Evolutionary conservation across 2,113 vertebrate species (phyloP), one percentile per base, ranked within the genome.

Genomic region (Scomber colias): DNA sequence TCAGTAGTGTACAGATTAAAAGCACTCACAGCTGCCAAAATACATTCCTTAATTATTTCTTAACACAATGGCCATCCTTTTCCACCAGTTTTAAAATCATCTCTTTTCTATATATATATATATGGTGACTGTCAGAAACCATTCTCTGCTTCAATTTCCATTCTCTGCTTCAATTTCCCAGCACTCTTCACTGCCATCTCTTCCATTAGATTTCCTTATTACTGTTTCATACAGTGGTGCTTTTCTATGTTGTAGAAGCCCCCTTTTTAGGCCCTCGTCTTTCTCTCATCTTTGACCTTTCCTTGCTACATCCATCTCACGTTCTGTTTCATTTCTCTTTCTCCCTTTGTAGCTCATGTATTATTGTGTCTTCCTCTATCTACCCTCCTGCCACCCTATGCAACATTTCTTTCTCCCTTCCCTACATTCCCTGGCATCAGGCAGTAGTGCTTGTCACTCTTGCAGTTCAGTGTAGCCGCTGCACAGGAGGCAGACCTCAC

Each of bases 281-380:
- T 44, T 81, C 77, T 71, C 59, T 80, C 68, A 74, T 82, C 46
- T 64, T 59, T 90, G 83, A 88, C 83, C 86, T 89, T 84, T 87
- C 79, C 62, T 79, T 72, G 60, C 62, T 60, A n/a, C 63, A 79
- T 87, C 82, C 72, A 75, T 83, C 67, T 77, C 74, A 19, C 11
- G 17, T 27, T 27, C 11, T 24, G 56, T 75, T 73, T 54, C 81
- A 61, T 75, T 71, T 67, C 24, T 44, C 21, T 40, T 27, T 21
- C 19, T 49, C 15, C 56, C 66, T 54, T 62, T 77, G 46, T 60
- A 62, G 21, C 35, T 30, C 53, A 77, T 17, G 35, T 54, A 15
- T 77, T 65, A 48, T 19, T 62, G 56, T 46, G 50, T 60, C 70
- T 19, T 45, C 45, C 51, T 54, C 27, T 66, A 57, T 82, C 72